These are phyloP conservation scores for Epinephelus coioides DNA, from an alignment of 2,797 vertebrate genomes.

Conservation along the genomic window DNA sequence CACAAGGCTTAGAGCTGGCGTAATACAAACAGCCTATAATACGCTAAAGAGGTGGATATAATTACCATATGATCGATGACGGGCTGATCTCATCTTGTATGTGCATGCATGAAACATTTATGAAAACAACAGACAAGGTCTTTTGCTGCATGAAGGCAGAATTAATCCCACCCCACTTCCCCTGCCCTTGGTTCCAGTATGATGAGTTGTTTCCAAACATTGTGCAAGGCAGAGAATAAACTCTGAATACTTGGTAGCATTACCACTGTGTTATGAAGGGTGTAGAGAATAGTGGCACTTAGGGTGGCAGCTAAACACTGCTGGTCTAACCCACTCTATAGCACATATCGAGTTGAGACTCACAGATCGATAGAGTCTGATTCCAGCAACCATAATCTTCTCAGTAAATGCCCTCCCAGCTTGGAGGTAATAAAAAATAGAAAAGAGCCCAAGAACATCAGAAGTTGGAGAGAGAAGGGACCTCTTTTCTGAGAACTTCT, in stretches of 20 bases:
- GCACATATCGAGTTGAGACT: constrained; percentile 66
- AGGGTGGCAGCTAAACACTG: constrained; percentile 50
- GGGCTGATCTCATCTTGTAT: constrained; percentile 35
- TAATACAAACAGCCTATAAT: constrained; percentile 57
- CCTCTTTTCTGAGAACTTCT: constrained; percentile 40
- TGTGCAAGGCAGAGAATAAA: constrained; percentile 40
- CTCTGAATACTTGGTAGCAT: constrained; percentile 18
- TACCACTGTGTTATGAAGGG: constrained; percentile 34
- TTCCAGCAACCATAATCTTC: constrained; percentile 74
- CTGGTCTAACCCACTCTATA: constrained; percentile 46
- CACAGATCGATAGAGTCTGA: constrained; percentile 68
- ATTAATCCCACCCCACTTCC: constrained; percentile 21
- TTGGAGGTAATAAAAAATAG: constrained; percentile 65
- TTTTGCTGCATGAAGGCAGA: constrained; percentile 20
- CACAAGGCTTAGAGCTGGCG: constrained; percentile 47
- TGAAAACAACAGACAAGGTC: constrained; percentile 32
- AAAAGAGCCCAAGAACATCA: constrained; percentile 52
- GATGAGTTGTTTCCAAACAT: constrained; percentile 35
- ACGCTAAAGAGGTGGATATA: constrained; percentile 55
- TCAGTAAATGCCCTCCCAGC: constrained; percentile 64
- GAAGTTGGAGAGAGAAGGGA: constrained; percentile 37
- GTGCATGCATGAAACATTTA: constrained; percentile 57
- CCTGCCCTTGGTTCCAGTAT: constrained; percentile 17
- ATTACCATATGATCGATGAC: constrained; percentile 73
- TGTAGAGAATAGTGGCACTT: constrained; percentile 43